These are phyloP conservation scores for Platyscapa corneri DNA, from an alignment of 1,140 invertebrate species.

Conservation along the genomic window DNA sequence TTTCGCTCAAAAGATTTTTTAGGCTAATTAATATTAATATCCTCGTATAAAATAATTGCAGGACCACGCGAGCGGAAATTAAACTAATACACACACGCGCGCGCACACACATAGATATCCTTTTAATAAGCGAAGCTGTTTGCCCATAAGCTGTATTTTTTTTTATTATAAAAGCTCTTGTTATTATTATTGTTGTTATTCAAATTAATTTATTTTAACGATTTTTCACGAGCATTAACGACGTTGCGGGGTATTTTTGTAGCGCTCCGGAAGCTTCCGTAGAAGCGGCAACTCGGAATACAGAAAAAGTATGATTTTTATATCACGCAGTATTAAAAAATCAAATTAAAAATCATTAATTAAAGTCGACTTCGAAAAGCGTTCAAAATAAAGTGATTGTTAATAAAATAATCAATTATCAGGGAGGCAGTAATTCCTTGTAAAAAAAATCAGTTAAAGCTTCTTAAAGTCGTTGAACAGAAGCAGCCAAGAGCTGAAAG, in stretches of 20 bases:
- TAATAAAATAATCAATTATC: slow-evolving; percentile 26
- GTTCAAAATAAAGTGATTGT: background rate
- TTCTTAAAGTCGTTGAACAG: background rate
- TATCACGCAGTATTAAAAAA: background rate
- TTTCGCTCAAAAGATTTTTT: background rate
- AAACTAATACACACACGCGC: background rate
- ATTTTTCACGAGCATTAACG: too few species aligned
- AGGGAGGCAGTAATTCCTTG: background rate
- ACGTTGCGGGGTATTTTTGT: background rate
- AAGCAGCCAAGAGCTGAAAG: background rate
- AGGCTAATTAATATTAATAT: slow-evolving; percentile 32
- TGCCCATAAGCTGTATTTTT: background rate
- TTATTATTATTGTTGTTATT: too few species aligned
- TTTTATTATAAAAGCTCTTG: too few species aligned
- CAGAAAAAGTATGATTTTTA: background rate
- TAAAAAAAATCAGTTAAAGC: slow-evolving; percentile 12
- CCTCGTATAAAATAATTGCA: slow-evolving; percentile 23
- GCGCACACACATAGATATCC: too few species aligned
- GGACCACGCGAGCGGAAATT: slow-evolving; percentile 6
- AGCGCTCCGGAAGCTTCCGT: background rate
- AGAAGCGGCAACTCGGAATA: background rate
- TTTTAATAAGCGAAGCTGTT: background rate
- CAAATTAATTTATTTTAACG: too few species aligned
- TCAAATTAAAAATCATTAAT: background rate
- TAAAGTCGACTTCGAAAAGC: background rate